Evolutionary conservation across 1,140 invertebrate species (phyloP).

Genomic region (Musca vetustissima): DNA sequence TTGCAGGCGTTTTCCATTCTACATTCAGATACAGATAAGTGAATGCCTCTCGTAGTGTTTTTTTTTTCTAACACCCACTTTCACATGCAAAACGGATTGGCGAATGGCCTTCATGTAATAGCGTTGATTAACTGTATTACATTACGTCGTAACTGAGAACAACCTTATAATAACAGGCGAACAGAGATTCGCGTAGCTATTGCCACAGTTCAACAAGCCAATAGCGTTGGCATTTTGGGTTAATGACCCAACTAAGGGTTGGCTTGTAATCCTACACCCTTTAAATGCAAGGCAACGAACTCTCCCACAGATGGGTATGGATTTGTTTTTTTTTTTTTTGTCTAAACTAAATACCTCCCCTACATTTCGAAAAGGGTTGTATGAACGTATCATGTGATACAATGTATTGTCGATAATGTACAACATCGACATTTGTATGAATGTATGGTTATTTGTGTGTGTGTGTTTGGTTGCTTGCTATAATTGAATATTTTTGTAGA

Average conservation of each 20-base stretch:
- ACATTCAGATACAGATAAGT: neutral
- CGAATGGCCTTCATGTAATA: conserved; percentile 24
- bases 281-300: conserved; percentile 1
- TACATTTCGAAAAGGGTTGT: neutral
- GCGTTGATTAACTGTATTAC: conserved; percentile 33
- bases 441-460: too few species aligned
- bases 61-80: neutral
- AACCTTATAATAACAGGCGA: conserved; percentile 51
- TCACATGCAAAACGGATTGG: neutral
- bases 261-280: conserved; percentile 6
- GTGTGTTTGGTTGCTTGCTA: neutral
- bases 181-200: conserved; percentile 30
- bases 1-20: neutral
- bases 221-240: neutral
- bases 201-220: neutral
- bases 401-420: neutral
- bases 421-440: neutral
- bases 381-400: neutral
- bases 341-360: too few species aligned
- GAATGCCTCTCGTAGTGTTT: conserved; percentile 2
- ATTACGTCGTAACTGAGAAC: conserved; percentile 56
- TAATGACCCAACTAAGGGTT: conserved; percentile 14
- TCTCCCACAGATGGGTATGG: conserved; percentile 6
- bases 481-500: neutral
- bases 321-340: neutral